These are phyloP conservation scores for Peromyscus eremicus DNA, from an alignment of 2,797 vertebrate species.

Conservation along the genomic window DNA sequence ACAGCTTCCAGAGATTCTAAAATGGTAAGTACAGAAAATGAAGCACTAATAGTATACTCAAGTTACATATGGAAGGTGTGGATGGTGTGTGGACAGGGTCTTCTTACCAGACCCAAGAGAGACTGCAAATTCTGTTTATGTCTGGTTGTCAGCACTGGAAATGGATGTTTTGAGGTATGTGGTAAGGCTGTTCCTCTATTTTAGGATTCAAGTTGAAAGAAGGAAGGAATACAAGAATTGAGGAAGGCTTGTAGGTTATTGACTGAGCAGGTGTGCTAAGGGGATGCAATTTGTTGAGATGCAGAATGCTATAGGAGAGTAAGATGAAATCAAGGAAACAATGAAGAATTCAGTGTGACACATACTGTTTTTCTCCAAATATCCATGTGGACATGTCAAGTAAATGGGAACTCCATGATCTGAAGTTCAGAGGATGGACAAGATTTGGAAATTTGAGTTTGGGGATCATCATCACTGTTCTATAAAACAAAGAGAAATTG, in stretches of 20 bases:
- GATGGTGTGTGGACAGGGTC: no score
- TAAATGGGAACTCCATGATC: neutral
- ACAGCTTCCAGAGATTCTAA: conserved; percentile 1
- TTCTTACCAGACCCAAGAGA: neutral
- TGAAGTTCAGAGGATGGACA: neutral
- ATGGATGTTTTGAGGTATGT: neutral
- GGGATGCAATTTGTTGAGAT: neutral
- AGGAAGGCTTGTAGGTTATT: neutral
- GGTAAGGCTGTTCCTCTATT: neutral
- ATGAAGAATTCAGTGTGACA: neutral
- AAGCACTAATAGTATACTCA: neutral
- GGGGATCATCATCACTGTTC: neutral
- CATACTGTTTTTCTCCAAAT: neutral
- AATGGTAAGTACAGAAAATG: neutral
- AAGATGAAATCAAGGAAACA: neutral
- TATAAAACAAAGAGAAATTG: neutral
- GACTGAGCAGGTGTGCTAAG: neutral
- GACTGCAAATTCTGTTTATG: neutral
- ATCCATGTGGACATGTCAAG: neutral
- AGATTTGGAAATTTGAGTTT: conserved; percentile 15
- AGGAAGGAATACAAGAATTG: neutral
- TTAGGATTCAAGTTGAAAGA: neutral
- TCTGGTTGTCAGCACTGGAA: neutral
- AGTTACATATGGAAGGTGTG: neutral
- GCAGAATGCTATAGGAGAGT: neutral